Base-by-base conservation (phyloP, 37 sponge, comb jelly and placozoan species). In the Ianthella basta region DNA sequence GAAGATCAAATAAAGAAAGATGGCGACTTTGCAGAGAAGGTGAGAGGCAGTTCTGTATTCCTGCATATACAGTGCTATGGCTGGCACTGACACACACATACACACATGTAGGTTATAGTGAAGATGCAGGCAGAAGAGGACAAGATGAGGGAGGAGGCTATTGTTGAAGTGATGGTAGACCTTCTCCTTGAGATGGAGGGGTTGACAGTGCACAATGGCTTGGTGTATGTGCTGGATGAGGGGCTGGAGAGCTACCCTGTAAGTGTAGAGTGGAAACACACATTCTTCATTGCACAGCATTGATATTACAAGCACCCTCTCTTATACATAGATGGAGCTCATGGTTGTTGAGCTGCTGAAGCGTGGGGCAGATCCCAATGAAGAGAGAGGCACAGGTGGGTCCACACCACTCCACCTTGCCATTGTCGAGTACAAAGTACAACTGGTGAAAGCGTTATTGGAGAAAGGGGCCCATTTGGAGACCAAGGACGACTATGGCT, bases 351-450 rank as follows among this genome's bases (percentile, higher is more conserved):
- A 72, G 38, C 39, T 72, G 40, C 40, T 72, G 39, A 72, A 29
- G 30, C 73, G 73, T 37, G 73, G 73, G 39, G 73, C 73, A 37
- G 73, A 72, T 72, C 73, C 73, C 13, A 72, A 72, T 32, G 36
- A 72, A 40, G 73, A 72, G 19, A 72, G 20, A 34, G 73, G 73
- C 16, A 8, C 12, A 12, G 19, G 35, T 12, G 73, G 73, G 13
- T 8, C 32, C 73, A 72, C 38, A 19, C 38, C 39, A 13, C 73
- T 72, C 8, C 73, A 72, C 10, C 23, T 72, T 23, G 73, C 73
- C 12, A 29, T 72, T 30, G 30, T 5, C 20, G 73, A 15, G 39
- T 37, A 19, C 13, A 72, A 72, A 13, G 12, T 13, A 19, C 40
- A 72, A 40, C 39, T 72, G 10, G 39, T 72, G 21, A 72, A 72